Evolutionary conservation across 2,113 vertebrate genomes (phyloP), one percentile per base, ranked within the genome.

Genomic region (Macrotis lagotis): DNA sequence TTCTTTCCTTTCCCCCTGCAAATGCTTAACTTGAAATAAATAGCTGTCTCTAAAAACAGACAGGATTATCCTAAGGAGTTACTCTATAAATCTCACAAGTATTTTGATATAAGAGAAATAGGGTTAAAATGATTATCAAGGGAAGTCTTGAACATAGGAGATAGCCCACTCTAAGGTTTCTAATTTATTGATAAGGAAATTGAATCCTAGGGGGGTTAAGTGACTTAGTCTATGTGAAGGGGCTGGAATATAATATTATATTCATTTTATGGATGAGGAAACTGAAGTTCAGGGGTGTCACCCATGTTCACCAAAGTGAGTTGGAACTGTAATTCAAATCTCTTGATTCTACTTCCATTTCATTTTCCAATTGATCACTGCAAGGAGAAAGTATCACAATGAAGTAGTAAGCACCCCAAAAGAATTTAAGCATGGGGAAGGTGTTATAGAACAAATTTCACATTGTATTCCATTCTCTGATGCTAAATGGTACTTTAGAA

Each of bases 51-150:
- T 74, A 22, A 74, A 74, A 44, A 74, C 90, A 47, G 50, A 51
- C 9, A 51, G 49, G 9, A 51, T 91, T 91, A 90, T 88, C 8
- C 12, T 16, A 74, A 89, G 51, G 53, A 50, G n/a, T 50, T 50
- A 59, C 28, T 92, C 83, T 52, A 11, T 12, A 44, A 49, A 31
- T 53, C 31, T 55, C 53, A 51, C 25, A 74, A 66, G 55, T 31
- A 66, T 37, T 28, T 95, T 16, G 47, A 92, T 19, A 89, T 25
- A 93, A 93, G 50, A 44, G 12, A 88, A 50, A 25, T 92, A n/a
- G 59, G 74, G 25, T 94, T 48, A 91, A 96, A 95, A 94, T 11
- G 14, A 88, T 9, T 31, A 28, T n/a, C 31, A 90, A 90, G 51
- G 44, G 25, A 89, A 53, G 22, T 59, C 88, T 89, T 95, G 50